phyloP scores from a whole-genome alignment of 2,113 vertebrate species.

The Heloderma charlesbogerti region DNA sequence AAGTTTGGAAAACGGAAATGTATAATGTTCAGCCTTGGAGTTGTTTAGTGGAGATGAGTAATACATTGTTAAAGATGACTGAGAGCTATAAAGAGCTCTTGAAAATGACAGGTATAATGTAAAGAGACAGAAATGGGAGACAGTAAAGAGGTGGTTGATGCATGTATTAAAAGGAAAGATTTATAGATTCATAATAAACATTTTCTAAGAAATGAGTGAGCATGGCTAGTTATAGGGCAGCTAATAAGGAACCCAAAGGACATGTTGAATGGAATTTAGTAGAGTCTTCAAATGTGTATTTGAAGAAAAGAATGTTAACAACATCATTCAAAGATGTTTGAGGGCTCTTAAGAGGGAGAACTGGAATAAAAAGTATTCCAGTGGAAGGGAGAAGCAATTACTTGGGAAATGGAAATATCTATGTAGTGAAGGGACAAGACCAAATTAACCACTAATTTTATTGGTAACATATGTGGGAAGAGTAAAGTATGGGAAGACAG shows the following conservation, averaged over 20 bases:
- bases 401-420: background rate
- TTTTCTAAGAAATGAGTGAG: background rate
- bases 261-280: background rate
- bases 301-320: background rate
- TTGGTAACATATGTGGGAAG: background rate
- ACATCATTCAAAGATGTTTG: background rate
- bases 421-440: background rate
- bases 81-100: slow-evolving; percentile 6
- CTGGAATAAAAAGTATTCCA: background rate
- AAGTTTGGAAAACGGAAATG: background rate
- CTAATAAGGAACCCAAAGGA: background rate
- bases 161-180: background rate
- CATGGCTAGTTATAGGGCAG: background rate
- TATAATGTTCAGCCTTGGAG: background rate
- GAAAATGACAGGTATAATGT: background rate
- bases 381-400: background rate
- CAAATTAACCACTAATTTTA: background rate
- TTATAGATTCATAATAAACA: background rate
- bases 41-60: background rate
- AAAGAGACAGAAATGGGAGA: slow-evolving; percentile 8
- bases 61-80: slow-evolving; percentile 17
- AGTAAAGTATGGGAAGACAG: background rate
- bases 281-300: background rate
- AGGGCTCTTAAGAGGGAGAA: background rate
- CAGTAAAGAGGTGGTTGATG: background rate